Evolutionary conservation across 2,797 vertebrate species (phyloP), one percentile per base, ranked within the genome.

Genomic region (Fistularia commersonii): DNA sequence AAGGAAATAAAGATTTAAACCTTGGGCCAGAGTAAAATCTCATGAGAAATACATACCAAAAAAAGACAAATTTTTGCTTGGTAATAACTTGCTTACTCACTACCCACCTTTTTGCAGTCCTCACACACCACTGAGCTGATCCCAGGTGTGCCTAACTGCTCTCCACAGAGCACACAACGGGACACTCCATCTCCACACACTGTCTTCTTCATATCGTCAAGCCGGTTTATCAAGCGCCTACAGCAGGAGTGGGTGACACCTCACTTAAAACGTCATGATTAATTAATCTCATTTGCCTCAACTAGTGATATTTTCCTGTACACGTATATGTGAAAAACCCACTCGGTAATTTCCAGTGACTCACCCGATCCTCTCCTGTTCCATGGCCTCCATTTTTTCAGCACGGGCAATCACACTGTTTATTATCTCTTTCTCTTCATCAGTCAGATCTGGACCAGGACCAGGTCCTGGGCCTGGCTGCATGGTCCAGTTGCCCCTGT

Each of bases 361-460:
- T 92, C 69, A 98, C 97, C 95, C 94, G 0, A 99, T 99, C 46
- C 97, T 90, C 51, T 97, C 94, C 84, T 98, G 95, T 72, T 98
- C 96, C 96, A 99, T 94, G 72, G 92, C 91, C 72, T 99, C 96
- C 95, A 99, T 99, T 77, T 98, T 98, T 87, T 97, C 92, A 0
- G 97, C 97, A 0, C 96, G 90, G 32, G 92, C 93, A 0, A 99
- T 98, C 68, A 99, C 97, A 0, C 72, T 66, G 87, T 98, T 98
- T 83, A 98, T 99, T 57, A 98, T 96, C 77, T 96, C 95, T 77
- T 98, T 98, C 84, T 99, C 97, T 72, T 99, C 95, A 2, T 98
- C 93, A 0, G 95, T 98, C 82, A 99, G 90, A 64, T 98, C 96
- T 48, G 87, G 82, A 64, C 74, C 81, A 9, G 87, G 11, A 34